A percentile compares a stretch with the other conserved stretches of the same genome.
phyloP scores from a whole-genome alignment of 2,113 vertebrate species.

The Ptychochromis oligacanthus region DNA sequence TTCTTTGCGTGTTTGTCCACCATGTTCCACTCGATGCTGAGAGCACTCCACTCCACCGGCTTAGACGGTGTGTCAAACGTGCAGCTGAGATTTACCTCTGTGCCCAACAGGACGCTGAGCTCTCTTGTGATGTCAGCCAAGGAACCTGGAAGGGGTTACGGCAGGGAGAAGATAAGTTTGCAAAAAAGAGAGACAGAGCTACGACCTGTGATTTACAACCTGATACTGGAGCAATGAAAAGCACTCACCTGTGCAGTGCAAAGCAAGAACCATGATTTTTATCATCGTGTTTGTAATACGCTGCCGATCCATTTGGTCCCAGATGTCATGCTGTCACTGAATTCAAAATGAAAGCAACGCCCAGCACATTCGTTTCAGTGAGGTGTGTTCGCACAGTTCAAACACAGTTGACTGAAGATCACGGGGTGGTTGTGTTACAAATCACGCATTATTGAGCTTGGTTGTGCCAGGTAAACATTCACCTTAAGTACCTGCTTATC shows the following conservation, averaged over 20 bases:
- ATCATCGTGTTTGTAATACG: neutral
- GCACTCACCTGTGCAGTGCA: constrained; percentile 35
- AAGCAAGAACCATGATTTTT: constrained; percentile 3
- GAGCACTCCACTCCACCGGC: constrained; percentile 9
- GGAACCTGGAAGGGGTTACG: constrained; percentile 25
- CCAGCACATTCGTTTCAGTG: neutral
- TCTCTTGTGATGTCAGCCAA: neutral
- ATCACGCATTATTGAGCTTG: too few relatives aligned
- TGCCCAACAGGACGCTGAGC: constrained; percentile 24
- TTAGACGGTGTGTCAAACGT: constrained; percentile 17
- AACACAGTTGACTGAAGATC: neutral
- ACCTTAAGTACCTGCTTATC: neutral
- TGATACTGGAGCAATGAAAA: neutral
- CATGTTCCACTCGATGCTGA: constrained; percentile 56
- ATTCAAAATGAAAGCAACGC: neutral
- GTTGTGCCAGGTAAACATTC: neutral
- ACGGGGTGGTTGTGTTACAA: neutral
- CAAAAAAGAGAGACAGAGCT: neutral
- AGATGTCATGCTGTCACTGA: neutral
- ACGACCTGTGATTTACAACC: neutral
- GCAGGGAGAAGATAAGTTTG: too few relatives aligned
- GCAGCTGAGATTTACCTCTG: constrained; percentile 53
- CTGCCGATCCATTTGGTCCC: constrained; percentile 18
- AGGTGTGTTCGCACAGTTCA: neutral
- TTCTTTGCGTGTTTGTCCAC: neutral